A percentile compares a stretch with the other conserved stretches of the same genome.
Conservation (phyloP, 2,113 vertebrate genomes). For the Solea solea region DNA sequence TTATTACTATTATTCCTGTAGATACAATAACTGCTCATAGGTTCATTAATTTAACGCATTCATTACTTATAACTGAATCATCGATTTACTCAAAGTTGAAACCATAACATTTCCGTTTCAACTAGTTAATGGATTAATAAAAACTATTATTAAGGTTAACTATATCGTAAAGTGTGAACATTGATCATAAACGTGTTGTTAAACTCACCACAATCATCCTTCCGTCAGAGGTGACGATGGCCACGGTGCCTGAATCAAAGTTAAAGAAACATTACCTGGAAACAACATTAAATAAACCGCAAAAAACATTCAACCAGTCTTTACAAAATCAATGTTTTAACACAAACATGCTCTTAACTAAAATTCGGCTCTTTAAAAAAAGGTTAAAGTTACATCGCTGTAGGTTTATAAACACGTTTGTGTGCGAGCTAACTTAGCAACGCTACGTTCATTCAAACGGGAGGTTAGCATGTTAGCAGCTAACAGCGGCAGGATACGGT, state of each 20-base stretch:
- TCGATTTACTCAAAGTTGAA: no score
- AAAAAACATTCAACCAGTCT: not conserved
- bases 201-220: conserved; percentile 97
- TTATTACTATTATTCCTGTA: no score
- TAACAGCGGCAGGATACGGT: conserved; percentile 79
- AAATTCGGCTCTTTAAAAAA: not conserved
- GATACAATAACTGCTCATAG: no score
- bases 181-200: not conserved
- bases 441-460: conserved; percentile 26
- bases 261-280: conserved; percentile 77
- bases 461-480: conserved; percentile 42
- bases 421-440: conserved; percentile 34
- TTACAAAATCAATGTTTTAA: rapidly evolving
- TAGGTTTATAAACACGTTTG: not conserved
- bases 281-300: not conserved
- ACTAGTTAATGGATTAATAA: no score
- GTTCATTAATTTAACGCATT: no score
- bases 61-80: no score
- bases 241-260: conserved; percentile 88
- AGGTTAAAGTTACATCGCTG: not conserved
- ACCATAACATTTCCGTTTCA: no score
- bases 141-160: no score
- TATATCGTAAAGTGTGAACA: not conserved
- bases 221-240: conserved; percentile 96
- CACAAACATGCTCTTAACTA: not conserved